These are phyloP conservation scores for Molothrus aeneus DNA, from an alignment of 2,797 vertebrate genomes.

Conservation along the genomic window DNA sequence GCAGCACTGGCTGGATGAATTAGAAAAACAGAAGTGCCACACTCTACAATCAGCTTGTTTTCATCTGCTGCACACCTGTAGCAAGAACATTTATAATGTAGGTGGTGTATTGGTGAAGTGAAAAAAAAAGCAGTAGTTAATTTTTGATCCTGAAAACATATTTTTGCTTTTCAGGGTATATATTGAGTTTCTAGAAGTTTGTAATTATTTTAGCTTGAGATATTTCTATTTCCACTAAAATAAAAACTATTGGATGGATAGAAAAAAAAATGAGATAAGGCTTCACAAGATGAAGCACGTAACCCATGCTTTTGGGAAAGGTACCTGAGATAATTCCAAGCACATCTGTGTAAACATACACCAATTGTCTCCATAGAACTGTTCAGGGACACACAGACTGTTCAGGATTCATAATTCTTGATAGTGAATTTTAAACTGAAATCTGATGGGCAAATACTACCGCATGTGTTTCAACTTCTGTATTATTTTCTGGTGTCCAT, in stretches of 20 bases:
- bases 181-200: background rate
- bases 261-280: background rate
- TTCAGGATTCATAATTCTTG: background rate
- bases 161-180: background rate
- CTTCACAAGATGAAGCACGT: background rate
- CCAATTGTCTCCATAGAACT: background rate
- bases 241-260: background rate
- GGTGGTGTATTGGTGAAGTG: background rate
- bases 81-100: background rate
- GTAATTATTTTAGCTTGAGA: background rate
- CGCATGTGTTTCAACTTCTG: fast-evolving
- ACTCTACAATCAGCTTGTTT: background rate
- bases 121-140: background rate
- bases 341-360: background rate
- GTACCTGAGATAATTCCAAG: background rate
- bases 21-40: background rate
- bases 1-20: background rate
- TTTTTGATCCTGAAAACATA: background rate
- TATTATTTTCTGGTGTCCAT: background rate
- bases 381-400: background rate
- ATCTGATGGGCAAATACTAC: background rate
- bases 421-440: background rate
- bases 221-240: background rate
- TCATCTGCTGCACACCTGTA: background rate
- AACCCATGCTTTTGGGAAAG: fast-evolving